Conservation (phyloP, 1,140 invertebrate species). For the Brachionus plicatilis region DNA sequence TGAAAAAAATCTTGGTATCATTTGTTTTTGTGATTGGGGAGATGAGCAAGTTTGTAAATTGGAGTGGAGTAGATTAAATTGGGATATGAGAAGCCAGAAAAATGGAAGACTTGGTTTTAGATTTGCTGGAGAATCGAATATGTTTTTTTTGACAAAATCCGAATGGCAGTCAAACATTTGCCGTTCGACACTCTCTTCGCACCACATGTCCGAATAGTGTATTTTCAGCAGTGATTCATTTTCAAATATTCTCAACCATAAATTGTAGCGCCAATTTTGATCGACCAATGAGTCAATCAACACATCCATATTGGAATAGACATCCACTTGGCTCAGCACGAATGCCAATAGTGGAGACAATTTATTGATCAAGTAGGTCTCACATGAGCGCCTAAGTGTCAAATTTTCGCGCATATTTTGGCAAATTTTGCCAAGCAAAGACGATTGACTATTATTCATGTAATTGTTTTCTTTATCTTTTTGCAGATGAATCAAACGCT, state of each 20-base stretch:
- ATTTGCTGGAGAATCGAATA: neutral
- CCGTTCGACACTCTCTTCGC: neutral
- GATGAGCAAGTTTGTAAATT: neutral
- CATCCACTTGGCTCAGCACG: neutral
- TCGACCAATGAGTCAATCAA: neutral
- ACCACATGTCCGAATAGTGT: neutral
- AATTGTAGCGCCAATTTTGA: neutral
- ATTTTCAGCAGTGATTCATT: neutral
- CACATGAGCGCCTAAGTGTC: neutral
- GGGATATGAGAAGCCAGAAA: conserved; percentile 7
- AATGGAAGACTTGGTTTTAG: conserved; percentile 25
- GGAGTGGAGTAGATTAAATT: neutral
- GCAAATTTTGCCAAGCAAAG: neutral
- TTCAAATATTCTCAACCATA: conserved; percentile 4
- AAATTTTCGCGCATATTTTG: neutral
- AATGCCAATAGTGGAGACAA: neutral
- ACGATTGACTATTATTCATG: neutral
- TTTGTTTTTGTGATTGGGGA: neutral
- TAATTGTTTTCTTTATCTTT: neutral
- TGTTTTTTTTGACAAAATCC: neutral
- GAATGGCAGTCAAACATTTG: neutral
- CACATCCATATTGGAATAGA: conserved; percentile 1
- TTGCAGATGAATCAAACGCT: conserved; percentile 16
- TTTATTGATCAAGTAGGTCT: neutral
- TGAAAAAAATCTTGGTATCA: neutral